Percentiles rank a stretch among this genome's conserved stretches.
phyloP scores from a whole-genome alignment of 1,140 invertebrate species.

The Meloidogyne hapla region DNA sequence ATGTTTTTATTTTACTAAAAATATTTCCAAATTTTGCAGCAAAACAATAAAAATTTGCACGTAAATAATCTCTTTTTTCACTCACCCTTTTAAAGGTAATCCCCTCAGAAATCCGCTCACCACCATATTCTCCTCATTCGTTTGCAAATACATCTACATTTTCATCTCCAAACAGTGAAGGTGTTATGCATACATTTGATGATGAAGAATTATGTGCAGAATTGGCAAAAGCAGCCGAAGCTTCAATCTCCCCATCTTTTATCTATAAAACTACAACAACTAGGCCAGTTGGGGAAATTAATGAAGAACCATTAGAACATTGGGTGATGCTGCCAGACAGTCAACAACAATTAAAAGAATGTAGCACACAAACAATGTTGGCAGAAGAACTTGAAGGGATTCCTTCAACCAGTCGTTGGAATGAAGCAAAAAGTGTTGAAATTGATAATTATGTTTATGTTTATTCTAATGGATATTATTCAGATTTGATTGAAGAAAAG shows the following conservation, averaged over 20 bases:
- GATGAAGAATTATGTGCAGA: neutral
- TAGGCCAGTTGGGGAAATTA: constrained; percentile 8
- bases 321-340: constrained; percentile 21
- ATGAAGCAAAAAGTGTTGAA: constrained; percentile 18
- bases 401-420: constrained; percentile 8
- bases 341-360: constrained; percentile 13
- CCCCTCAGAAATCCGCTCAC: constrained; percentile 12
- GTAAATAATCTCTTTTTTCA: neutral
- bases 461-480: constrained; percentile 25
- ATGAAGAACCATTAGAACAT: constrained; percentile 23
- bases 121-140: constrained; percentile 22
- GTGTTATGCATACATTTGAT: constrained; percentile 13
- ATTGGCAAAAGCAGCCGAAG: neutral
- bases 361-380: constrained; percentile 25
- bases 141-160: constrained; percentile 33
- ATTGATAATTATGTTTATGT: constrained; percentile 21
- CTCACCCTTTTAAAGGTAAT: neutral
- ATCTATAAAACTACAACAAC: neutral
- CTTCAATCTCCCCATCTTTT: too few relatives aligned
- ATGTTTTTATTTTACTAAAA: too few relatives aligned
- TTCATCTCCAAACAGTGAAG: constrained; percentile 26
- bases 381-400: neutral
- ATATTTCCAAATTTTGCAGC: neutral
- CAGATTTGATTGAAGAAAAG: neutral
- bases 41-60: neutral